These are phyloP conservation scores for Catharus minimus DNA, from an alignment of 2,113 vertebrate species.

Conservation along the genomic window DNA sequence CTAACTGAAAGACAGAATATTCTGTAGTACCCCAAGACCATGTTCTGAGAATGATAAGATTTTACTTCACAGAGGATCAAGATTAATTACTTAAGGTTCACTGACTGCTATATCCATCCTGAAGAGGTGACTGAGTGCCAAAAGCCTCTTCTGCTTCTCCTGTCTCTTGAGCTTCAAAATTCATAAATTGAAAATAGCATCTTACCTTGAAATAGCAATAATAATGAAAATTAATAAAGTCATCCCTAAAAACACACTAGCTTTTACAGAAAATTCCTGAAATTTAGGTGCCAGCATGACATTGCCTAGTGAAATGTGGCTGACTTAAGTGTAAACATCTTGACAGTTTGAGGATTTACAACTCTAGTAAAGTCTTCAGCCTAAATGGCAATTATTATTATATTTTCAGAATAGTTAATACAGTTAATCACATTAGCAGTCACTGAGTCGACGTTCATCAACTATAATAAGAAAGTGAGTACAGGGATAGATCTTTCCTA, in stretches of 20 bases:
- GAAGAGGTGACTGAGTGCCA: neutral
- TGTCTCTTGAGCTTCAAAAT: neutral
- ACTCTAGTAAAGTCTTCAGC: neutral
- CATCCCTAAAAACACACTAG: neutral
- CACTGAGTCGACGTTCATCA: neutral
- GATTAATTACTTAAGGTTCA: neutral
- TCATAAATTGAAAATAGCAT: neutral
- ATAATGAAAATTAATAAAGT: neutral
- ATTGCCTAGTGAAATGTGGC: neutral
- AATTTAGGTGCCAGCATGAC: neutral
- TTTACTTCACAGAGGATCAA: neutral
- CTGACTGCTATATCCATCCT: neutral
- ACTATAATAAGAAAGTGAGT: neutral
- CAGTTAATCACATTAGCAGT: neutral
- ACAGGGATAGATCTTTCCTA: neutral
- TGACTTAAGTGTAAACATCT: neutral
- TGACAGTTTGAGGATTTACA: neutral
- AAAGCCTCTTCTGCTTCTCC: neutral
- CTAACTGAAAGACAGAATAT: neutral
- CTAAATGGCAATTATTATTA: neutral
- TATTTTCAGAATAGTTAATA: neutral
- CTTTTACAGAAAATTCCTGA: neutral
- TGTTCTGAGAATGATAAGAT: neutral
- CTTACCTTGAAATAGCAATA: neutral
- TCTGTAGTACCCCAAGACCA: rapidly evolving